Percentiles rank a stretch among this genome's conserved stretches.
phyloP scores from a whole-genome alignment of 2,113 vertebrate species.

The Trinectes maculatus region DNA sequence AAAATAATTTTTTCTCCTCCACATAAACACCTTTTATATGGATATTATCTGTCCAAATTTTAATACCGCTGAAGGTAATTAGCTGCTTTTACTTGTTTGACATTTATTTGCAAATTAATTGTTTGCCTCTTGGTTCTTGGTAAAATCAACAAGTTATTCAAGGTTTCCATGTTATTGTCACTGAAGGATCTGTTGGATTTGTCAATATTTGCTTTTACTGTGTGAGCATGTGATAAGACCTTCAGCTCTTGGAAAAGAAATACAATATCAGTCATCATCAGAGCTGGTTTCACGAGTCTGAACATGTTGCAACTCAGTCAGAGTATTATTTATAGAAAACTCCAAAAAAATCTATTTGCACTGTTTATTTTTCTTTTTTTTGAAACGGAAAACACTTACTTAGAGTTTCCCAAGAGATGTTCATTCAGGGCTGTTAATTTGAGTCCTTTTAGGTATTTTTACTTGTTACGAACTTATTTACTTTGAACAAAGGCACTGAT shows the following conservation, averaged over 20 bases:
- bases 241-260: slow-evolving; percentile 24
- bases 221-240: slow-evolving; percentile 28
- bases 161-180: slow-evolving; percentile 34
- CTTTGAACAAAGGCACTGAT: not conserved
- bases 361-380: not conserved
- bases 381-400: not conserved
- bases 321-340: slow-evolving; percentile 1
- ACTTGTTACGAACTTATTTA: too few species aligned
- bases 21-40: not conserved
- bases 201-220: slow-evolving; percentile 68
- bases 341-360: not conserved
- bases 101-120: not conserved
- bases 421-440: too few species aligned
- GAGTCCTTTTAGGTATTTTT: too few species aligned
- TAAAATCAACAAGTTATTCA: slow-evolving; percentile 22
- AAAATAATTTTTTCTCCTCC: not conserved
- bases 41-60: not conserved
- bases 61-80: not conserved
- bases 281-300: slow-evolving; percentile 30
- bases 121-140: slow-evolving; percentile 5
- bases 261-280: slow-evolving; percentile 4
- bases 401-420: not conserved
- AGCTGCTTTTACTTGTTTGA: not conserved
- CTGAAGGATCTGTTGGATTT: slow-evolving; percentile 8
- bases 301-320: slow-evolving; percentile 7